Evolutionary conservation across 2,888 invertebrate genomes (phyloP).

Genomic region (Cyclophora albipunctata): DNA sequence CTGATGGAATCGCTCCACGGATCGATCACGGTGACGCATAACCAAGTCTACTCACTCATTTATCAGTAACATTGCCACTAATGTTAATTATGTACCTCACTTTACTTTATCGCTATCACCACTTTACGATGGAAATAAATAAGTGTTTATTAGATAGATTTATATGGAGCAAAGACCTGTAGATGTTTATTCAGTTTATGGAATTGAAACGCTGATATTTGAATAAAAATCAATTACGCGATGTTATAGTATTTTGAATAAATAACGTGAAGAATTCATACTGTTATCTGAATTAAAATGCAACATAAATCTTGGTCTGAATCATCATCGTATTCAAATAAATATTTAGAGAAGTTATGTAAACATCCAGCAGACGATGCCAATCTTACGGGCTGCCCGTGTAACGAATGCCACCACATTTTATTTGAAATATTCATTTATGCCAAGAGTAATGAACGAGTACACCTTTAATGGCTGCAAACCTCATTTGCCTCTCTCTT

Average conservation of each 20-base stretch:
- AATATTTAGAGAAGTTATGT: constrained; percentile 3
- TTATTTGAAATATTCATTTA: constrained; percentile 28
- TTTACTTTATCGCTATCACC: constrained; percentile 28
- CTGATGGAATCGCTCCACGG: constrained; percentile 26
- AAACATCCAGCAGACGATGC: not conserved
- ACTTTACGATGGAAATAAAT: constrained; percentile 23
- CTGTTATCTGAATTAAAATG: no score
- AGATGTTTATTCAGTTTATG: no score
- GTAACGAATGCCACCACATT: constrained; percentile 11
- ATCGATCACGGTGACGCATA: constrained; percentile 17
- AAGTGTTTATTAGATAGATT: constrained; percentile 34
- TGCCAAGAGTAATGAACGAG: constrained; percentile 31
- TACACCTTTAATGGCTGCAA: constrained; percentile 31
- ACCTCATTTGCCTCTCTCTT: constrained; percentile 32
- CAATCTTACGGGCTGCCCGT: no score
- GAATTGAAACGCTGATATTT: no score
- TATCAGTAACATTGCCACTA: constrained; percentile 25
- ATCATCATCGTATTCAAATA: constrained; percentile 3
- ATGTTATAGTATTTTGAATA: no score
- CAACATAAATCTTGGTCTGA: no score
- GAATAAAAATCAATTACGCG: no score
- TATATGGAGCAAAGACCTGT: constrained; percentile 11
- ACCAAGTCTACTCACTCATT: constrained; percentile 13
- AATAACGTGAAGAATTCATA: no score
- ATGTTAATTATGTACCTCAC: constrained; percentile 33